Percentiles rank a stretch among this genome's conserved stretches.
Evolutionary conservation across 2,113 vertebrate genomes (phyloP).

Genomic region (Campylomormyrus numenius): DNA sequence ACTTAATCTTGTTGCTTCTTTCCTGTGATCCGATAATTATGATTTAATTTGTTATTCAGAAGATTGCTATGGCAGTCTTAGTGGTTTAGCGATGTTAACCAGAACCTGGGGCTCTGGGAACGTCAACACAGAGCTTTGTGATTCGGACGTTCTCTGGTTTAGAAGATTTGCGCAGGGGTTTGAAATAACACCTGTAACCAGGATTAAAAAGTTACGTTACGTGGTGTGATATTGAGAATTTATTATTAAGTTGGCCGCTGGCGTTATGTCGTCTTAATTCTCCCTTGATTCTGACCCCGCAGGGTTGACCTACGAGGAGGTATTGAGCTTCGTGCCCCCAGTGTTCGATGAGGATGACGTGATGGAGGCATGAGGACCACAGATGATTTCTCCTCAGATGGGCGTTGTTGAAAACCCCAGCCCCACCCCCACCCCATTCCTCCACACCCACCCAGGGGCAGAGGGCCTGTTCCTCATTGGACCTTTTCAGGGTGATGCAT

Average conservation of each 20-base stretch:
- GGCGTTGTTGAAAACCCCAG: constrained; percentile 23
- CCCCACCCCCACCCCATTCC: constrained; percentile 46
- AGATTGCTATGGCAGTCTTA: not conserved
- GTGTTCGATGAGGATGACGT: constrained; percentile 78
- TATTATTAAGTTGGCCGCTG: not conserved
- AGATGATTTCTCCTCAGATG: not conserved
- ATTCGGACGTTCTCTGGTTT: not conserved
- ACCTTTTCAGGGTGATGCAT: constrained; percentile 61
- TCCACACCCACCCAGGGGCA: not conserved
- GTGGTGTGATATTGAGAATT: not conserved
- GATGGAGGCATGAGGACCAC: constrained; percentile 77
- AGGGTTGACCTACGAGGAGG: constrained; percentile 92
- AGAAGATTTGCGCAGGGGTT: not conserved
- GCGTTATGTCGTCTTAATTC: not conserved
- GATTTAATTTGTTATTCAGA: not conserved
- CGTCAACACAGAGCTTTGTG: not conserved
- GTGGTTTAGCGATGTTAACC: not conserved
- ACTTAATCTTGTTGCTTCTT: not conserved
- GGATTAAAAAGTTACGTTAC: not conserved
- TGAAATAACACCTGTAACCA: not conserved
- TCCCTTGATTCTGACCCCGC: not conserved
- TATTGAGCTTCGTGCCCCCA: constrained; percentile 82
- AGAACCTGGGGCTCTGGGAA: not conserved
- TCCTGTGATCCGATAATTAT: not conserved
- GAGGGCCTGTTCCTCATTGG: constrained; percentile 59